Percentiles rank a stretch among this genome's conserved stretches.
Evolutionary conservation across 1,140 invertebrate genomes (phyloP).

Genomic region (Macrostomum lignano): DNA sequence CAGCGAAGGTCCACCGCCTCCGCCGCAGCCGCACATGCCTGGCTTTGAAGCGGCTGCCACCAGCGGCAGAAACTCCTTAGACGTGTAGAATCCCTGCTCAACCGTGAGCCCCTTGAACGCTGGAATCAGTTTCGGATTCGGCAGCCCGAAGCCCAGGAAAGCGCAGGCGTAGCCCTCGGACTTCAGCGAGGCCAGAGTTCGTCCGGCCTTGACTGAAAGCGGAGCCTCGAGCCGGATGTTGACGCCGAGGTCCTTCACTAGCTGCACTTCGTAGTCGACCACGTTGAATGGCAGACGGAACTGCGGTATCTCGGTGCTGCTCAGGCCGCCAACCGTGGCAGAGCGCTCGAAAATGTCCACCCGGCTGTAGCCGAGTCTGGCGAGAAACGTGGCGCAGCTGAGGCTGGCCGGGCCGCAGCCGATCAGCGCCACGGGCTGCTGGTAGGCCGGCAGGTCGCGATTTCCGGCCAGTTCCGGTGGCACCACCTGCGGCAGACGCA

Average conservation of each 20-base stretch:
- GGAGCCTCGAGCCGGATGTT: constrained; percentile 36
- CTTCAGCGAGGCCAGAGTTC: constrained; percentile 30
- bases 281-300: constrained; percentile 68
- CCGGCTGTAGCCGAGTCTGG: constrained; percentile 58
- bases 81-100: constrained; percentile 68
- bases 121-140: constrained; percentile 49
- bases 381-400: constrained; percentile 78
- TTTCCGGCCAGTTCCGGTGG: constrained; percentile 32
- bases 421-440: constrained; percentile 58
- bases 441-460: no score
- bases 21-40: constrained; percentile 49
- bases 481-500: constrained; percentile 31
- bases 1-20: no score
- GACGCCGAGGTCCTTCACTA: constrained; percentile 68
- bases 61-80: constrained; percentile 62
- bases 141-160: constrained; percentile 68
- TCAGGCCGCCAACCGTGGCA: constrained; percentile 54
- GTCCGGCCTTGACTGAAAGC: constrained; percentile 24
- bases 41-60: constrained; percentile 61
- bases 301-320: constrained; percentile 78
- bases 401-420: constrained; percentile 85
- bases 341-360: constrained; percentile 73
- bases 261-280: constrained; percentile 65
- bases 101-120: constrained; percentile 48
- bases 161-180: constrained; percentile 48